Base-by-base conservation (phyloP, 2,113 vertebrate species). In the Chinchilla lanigera region DNA sequence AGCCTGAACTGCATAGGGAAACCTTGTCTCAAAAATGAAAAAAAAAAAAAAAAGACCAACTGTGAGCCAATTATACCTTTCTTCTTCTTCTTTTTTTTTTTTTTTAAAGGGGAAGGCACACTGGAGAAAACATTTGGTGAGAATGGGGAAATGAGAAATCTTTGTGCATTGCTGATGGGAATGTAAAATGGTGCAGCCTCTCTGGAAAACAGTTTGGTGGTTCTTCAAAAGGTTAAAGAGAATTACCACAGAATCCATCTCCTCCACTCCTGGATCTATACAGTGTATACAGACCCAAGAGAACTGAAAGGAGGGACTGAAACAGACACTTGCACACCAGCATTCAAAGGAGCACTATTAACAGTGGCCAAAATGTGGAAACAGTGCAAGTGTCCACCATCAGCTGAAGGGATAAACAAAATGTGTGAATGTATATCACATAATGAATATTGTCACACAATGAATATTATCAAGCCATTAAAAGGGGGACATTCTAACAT, bases 401-500 rank as follows among this genome's bases (percentile, higher is more conserved):
- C 50, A 30, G 50, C n/a, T 7, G 50, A 77, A 77, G 16, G 44
- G 44, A 33, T 50, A 78, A 50, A 50, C 28, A 88, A 87, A 65
- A 87, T 73, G 35, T 56, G 19, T 13, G 30, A 44, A 26, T 14
- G 44, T n/a, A 8, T 8, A 17, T 44, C 47, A 78, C 44, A 78
- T 9, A 78, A 33, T 52, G 47, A 77, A 47, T 44, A n/a, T n/a
- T 69, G n/a, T 17, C 14, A 22, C 69, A 83, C 14, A 89, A 63
- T 26, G 24, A 88, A 5, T 89, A 90, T 63, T 67, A 77, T 52
- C 33, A 44, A 73, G 30, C 28, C 52, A 78, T 33, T 69, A 52
- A 88, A 85, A 86, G 22, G 38, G 56, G 56, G 78, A 88, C 94
- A 78, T 92, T 41, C 56, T 83, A 28, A 94, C 28, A 60, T 50